These are phyloP conservation scores for Leptatherina wallacei DNA, from an alignment of 2,797 vertebrate species.

Conservation along the genomic window DNA sequence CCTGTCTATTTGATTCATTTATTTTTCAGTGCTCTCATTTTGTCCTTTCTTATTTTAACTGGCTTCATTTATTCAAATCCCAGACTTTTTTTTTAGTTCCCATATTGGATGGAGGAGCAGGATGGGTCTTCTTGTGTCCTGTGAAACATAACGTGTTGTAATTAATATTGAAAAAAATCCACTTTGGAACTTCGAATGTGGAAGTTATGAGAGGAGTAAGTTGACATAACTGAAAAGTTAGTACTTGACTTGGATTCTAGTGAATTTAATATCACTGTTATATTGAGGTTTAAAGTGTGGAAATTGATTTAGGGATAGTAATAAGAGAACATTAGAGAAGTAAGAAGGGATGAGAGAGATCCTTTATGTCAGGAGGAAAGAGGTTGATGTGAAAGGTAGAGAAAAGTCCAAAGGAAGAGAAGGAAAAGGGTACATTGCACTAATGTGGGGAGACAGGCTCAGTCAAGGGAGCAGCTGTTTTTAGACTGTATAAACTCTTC, in stretches of 20 bases:
- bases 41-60: background rate
- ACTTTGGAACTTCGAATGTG: background rate
- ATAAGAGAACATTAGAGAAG: background rate
- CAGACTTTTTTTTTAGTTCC: background rate
- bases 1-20: background rate
- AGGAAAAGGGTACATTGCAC: constrained; percentile 48
- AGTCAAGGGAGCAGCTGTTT: constrained; percentile 75
- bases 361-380: constrained; percentile 18
- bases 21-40: background rate
- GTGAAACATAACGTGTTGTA: background rate
- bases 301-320: background rate
- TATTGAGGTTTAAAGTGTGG: background rate
- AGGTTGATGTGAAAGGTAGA: constrained; percentile 24
- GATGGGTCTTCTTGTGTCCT: background rate
- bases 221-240: background rate
- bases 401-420: constrained; percentile 19
- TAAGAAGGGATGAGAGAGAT: constrained; percentile 1
- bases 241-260: background rate
- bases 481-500: constrained; percentile 59
- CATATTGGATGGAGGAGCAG: background rate
- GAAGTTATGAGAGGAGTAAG: background rate
- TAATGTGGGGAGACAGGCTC: constrained; percentile 73
- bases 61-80: no score
- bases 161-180: background rate
- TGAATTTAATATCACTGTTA: background rate